Conservation (phyloP, 2,888 invertebrate genomes). For the Cyaniris semiargus region DNA sequence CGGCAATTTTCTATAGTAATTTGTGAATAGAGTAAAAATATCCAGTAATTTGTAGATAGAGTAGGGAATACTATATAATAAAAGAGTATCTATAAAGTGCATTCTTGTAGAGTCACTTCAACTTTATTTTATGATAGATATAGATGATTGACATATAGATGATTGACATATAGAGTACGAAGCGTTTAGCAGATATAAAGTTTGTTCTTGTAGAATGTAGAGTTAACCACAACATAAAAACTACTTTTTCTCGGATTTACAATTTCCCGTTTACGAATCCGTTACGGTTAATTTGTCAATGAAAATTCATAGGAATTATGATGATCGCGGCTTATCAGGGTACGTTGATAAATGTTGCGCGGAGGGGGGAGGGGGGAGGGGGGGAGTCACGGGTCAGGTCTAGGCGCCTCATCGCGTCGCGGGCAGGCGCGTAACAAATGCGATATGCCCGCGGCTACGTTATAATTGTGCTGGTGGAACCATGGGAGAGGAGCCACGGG, state of each 20-base stretch:
- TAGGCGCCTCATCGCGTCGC: slow-evolving; percentile 45
- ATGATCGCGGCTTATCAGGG: slow-evolving; percentile 40
- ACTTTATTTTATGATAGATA: no score
- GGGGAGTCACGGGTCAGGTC: slow-evolving; percentile 44
- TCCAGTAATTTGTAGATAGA: background rate
- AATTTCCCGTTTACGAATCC: background rate
- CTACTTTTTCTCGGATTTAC: background rate
- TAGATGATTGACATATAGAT: no score
- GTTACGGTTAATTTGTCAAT: slow-evolving; percentile 13
- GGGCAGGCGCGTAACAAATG: slow-evolving; percentile 55
- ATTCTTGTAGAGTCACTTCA: background rate
- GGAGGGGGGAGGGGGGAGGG: slow-evolving; percentile 36
- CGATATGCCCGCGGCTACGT: slow-evolving; percentile 54
- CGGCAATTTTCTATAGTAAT: background rate
- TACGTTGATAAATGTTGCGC: slow-evolving; percentile 33
- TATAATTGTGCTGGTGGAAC: slow-evolving; percentile 60
- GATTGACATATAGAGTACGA: no score
- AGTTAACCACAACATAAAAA: background rate
- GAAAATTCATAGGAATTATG: slow-evolving; percentile 27
- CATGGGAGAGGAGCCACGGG: background rate
- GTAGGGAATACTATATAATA: no score
- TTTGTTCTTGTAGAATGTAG: background rate
- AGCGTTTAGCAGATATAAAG: background rate
- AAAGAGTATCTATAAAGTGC: background rate
- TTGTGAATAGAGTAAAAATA: background rate